Conservation (phyloP, 2,888 invertebrate species). For the Ophion slaviceki region DNA sequence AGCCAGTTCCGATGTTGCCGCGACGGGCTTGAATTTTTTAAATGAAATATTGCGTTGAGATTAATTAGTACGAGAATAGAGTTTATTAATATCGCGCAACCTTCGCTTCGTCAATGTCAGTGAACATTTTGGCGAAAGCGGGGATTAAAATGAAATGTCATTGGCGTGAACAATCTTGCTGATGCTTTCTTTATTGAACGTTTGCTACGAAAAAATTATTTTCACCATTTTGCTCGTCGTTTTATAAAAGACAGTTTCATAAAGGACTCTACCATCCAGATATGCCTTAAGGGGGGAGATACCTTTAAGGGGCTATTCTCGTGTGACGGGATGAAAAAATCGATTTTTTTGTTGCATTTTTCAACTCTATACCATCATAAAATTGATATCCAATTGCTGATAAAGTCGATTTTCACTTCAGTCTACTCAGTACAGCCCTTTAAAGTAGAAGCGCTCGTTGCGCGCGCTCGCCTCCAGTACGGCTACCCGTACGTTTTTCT, state of each 20-base stretch:
- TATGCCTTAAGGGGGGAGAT: too few species aligned
- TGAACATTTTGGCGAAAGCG: neutral
- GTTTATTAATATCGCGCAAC: neutral
- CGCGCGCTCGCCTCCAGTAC: too few species aligned
- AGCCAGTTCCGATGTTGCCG: neutral
- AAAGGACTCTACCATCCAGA: too few species aligned
- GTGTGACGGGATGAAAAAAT: too few species aligned
- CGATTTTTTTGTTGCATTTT: too few species aligned
- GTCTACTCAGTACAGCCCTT: too few species aligned
- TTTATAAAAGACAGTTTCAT: neutral
- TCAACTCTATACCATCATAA: too few species aligned
- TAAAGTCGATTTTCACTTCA: too few species aligned
- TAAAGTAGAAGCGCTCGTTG: too few species aligned
- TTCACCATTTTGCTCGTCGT: neutral
- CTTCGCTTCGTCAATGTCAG: neutral
- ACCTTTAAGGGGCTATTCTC: too few species aligned
- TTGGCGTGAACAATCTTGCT: slow-evolving; percentile 4
- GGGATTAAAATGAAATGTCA: neutral
- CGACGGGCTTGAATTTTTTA: neutral
- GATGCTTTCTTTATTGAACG: neutral
- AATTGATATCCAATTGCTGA: too few species aligned
- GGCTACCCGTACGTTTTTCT: too few species aligned
- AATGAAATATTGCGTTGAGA: neutral
- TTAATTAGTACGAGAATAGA: neutral
- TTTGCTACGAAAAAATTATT: neutral